Percentiles rank a stretch among this genome's conserved stretches.
Conservation (phyloP, 2,888 invertebrate species). For the Ennomos quercinarius region DNA sequence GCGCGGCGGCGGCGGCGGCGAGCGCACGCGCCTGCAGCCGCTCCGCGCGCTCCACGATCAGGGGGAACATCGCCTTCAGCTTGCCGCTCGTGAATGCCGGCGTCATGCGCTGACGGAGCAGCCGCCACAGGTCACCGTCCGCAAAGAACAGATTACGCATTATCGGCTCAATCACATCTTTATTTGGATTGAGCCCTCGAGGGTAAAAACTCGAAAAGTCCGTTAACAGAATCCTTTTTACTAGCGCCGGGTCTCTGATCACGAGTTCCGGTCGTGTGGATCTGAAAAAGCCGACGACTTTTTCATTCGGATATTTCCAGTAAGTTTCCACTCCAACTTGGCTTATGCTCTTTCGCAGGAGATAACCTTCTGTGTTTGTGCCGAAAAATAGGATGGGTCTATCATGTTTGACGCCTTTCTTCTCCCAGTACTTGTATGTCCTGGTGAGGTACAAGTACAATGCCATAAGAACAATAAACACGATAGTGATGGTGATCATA, state of each 20-base stretch:
- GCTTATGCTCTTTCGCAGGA: slow-evolving; percentile 51
- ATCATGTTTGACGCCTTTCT: slow-evolving; percentile 59
- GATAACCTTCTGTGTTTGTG: slow-evolving; percentile 46
- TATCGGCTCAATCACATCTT: slow-evolving; percentile 59
- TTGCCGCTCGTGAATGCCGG: slow-evolving; percentile 69
- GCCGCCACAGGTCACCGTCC: slow-evolving; percentile 67
- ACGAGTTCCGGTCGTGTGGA: slow-evolving; percentile 53
- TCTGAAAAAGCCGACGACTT: slow-evolving; percentile 60
- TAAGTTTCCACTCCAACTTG: slow-evolving; percentile 55
- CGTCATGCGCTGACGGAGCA: slow-evolving; percentile 68
- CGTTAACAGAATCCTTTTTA: slow-evolving; percentile 53
- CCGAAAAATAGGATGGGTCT: slow-evolving; percentile 56
- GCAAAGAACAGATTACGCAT: slow-evolving; percentile 64
- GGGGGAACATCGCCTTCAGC: slow-evolving; percentile 68
- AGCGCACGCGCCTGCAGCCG: slow-evolving; percentile 54
- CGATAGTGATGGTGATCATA: slow-evolving; percentile 34
- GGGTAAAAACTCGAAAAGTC: slow-evolving; percentile 59
- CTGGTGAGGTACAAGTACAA: slow-evolving; percentile 60
- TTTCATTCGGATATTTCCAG: slow-evolving; percentile 61
- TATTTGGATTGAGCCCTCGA: slow-evolving; percentile 54
- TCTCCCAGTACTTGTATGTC: slow-evolving; percentile 58
- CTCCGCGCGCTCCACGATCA: slow-evolving; percentile 64
- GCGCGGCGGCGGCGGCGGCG: slow-evolving; percentile 43
- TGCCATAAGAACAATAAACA: slow-evolving; percentile 38
- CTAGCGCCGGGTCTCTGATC: slow-evolving; percentile 59